These are phyloP conservation scores for Liolophura sinensis DNA, from an alignment of 1,140 invertebrate genomes.

Conservation along the genomic window DNA sequence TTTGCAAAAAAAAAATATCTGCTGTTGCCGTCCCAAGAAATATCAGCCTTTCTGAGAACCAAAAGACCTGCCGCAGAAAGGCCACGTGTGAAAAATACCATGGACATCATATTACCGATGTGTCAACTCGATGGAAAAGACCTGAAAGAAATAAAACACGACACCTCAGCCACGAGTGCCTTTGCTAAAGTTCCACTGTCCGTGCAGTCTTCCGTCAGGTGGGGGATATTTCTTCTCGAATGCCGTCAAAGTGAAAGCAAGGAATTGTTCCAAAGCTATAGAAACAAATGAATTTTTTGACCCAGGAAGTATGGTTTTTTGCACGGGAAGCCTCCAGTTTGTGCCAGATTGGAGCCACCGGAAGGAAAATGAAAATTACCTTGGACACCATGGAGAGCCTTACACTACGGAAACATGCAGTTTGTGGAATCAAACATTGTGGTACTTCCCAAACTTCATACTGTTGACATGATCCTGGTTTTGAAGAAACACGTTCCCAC, in stretches of 20 bases:
- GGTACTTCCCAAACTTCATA: not conserved
- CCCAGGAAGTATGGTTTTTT: not conserved
- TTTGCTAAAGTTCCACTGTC: not conserved
- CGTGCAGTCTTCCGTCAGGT: not conserved
- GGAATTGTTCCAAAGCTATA: not conserved
- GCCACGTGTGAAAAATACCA: not conserved
- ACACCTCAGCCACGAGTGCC: not conserved
- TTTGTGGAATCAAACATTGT: not conserved
- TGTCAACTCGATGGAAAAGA: not conserved
- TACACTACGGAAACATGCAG: not conserved
- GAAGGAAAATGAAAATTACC: slow-evolving; percentile 5
- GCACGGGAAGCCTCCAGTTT: not conserved
- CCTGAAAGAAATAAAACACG: not conserved
- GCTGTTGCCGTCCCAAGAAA: not conserved
- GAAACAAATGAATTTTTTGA: slow-evolving; percentile 3
- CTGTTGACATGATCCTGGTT: not conserved
- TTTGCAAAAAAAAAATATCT: too few relatives aligned
- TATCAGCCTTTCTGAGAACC: not conserved
- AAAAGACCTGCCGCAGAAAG: not conserved
- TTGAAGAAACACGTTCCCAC: not conserved
- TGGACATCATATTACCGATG: not conserved
- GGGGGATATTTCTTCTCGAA: not conserved
- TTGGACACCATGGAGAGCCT: slow-evolving; percentile 1
- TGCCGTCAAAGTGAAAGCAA: not conserved
- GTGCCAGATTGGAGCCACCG: not conserved